Evolutionary conservation across 2,888 invertebrate species (phyloP), one percentile per base, ranked within the genome.

Genomic region (Chloromyia formosa): DNA sequence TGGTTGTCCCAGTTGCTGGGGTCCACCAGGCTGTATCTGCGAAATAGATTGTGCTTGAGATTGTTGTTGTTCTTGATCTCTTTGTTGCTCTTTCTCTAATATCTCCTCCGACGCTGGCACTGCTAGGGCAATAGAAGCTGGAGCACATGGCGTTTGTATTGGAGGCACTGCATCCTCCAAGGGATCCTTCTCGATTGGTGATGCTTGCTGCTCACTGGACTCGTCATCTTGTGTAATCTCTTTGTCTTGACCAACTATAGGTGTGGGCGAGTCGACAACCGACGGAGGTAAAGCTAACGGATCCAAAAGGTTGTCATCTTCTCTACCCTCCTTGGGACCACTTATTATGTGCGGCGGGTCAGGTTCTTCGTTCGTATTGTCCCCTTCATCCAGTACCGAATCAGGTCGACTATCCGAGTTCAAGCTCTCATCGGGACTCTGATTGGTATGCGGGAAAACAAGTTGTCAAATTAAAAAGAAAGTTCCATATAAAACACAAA

Each of bases 401-500:
- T 93, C 94, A 2, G 86, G 85, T 14, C 86, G 82, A 81, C 94
- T 94, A 82, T 94, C 94, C 77, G 94, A 93, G 61, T 94, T 94
- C 76, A 94, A 89, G 82, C 94, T 94, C 82, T 92, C 93, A 56
- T 93, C 91, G 14, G 95, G 95, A 86, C 94, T 95, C 81, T 92
- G 90, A 9, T 35, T 20, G 12, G 53, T 62, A 12, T 62, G 18
- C 23, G 23, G 23, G 40, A 76, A 27, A 60, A 58, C 60, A 53
- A n/a, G n/a, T n/a, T n/a, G n/a, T n/a, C n/a, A n/a, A n/a, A n/a
- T n/a, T n/a, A n/a, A n/a, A n/a, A n/a, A n/a, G n/a, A n/a, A n/a
- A n/a, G n/a, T n/a, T n/a, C n/a, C n/a, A n/a, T 42, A 42, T 42
- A 42, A 12, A 22, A 20, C 14, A 68, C 35, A 49, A 56, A 49